Percentiles rank a stretch among this genome's conserved stretches.
These are phyloP conservation scores for Anas platyrhynchos DNA, from an alignment of 2,113 vertebrate genomes.

Conservation along the genomic window DNA sequence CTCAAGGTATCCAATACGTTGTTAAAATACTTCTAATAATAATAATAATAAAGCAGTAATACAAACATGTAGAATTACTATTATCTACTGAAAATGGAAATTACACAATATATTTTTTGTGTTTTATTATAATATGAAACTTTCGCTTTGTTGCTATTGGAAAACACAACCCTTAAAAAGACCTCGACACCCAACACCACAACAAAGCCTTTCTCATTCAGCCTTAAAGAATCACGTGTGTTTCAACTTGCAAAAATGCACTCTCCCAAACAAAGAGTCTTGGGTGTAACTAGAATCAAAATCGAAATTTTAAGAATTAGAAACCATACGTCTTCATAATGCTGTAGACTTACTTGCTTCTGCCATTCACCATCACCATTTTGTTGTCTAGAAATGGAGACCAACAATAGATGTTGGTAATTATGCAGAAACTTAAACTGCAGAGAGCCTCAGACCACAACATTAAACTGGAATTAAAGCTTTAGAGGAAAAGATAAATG, in stretches of 20 bases:
- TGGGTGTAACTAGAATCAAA: constrained; percentile 47
- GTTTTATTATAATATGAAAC: background rate
- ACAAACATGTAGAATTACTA: background rate
- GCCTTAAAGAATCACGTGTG: background rate
- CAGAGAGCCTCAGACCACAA: constrained; percentile 56
- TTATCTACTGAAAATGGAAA: background rate
- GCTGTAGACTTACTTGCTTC: constrained; percentile 48
- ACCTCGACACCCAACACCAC: background rate
- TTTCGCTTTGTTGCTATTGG: background rate
- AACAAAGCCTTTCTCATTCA: background rate
- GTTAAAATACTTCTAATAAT: background rate
- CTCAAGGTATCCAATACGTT: background rate
- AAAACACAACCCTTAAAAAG: background rate
- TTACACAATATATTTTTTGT: background rate
- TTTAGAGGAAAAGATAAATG: constrained; percentile 45
- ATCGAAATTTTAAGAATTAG: constrained; percentile 48
- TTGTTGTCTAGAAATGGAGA: constrained; percentile 64
- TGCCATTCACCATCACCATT: constrained; percentile 61
- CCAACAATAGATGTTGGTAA: constrained; percentile 61
- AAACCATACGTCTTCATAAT: constrained; percentile 57
- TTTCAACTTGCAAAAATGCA: background rate
- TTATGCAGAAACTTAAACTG: constrained; percentile 66
- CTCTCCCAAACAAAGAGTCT: background rate
- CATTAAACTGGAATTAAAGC: constrained; percentile 64
- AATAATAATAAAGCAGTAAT: background rate